Evolutionary conservation across 2,797 vertebrate species (phyloP), one percentile per base, ranked within the genome.

Genomic region (Argya squamiceps): DNA sequence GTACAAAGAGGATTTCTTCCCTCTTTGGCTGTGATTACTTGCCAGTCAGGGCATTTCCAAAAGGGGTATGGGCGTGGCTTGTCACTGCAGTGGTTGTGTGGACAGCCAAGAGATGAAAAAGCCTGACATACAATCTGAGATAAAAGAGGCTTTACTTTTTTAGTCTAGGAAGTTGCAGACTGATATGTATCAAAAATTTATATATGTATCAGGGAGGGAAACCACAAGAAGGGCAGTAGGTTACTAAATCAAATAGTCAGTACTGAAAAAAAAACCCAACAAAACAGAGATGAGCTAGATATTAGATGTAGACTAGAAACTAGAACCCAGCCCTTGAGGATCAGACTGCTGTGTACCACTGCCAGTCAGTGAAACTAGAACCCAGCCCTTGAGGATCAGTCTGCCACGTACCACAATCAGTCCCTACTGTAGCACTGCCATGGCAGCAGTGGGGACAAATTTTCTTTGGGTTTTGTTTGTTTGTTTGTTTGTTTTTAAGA

Each of bases 71-170:
- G 15, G 15, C 7, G 24, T 22, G 46, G 30, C 27, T 49, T 62
- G 18, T 58, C 14, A 9, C 24, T 49, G 20, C 17, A 55, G 37
- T 78, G n/a, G 27, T 16, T 89, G 19, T 14, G 1, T 41, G 53
- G 24, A 34, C 18, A 65, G 24, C 27, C n/a, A 16, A 23, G 58
- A 64, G 20, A 47, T 62, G 12, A 84, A 94, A 84, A 94, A 93
- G 15, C 12, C 19, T 86, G 36, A 32, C 11, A 15, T 24, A 34
- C 7, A 62, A 3, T 55, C 68, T 64, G 82, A 73, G 36, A 81
- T 86, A 92, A 78, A 93, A 64, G 65, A 30, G 83, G 24, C 58
- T 91, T 85, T 84, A 26, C 56, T 85, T 93, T 56, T 80, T 92
- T 83, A 88, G 62, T 83, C 65, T 95, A 50, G 43, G 52, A 80